These are phyloP conservation scores for Rhadina sibilatrix DNA, from an alignment of 2,113 vertebrate genomes.

Conservation along the genomic window DNA sequence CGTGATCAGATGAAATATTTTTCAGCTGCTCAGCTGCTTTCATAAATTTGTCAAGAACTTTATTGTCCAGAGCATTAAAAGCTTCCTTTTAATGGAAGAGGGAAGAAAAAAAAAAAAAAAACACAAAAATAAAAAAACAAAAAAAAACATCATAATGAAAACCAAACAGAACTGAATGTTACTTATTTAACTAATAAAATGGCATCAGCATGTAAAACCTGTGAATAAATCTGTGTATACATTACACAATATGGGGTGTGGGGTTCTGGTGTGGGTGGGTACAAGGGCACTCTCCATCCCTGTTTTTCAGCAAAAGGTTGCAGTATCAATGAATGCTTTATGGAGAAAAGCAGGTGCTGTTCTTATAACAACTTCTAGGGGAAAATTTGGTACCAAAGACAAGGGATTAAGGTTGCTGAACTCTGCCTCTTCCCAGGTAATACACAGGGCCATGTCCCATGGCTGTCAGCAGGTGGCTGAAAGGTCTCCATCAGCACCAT, in stretches of 20 bases:
- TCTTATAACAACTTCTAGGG: background rate
- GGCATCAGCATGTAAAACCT: background rate
- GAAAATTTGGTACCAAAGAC: background rate
- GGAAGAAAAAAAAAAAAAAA: background rate
- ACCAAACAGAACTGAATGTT: background rate
- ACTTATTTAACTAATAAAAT: background rate
- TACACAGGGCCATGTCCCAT: accelerated
- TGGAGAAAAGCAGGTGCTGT: background rate
- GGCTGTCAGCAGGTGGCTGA: background rate
- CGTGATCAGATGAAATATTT: slow-evolving; percentile 71
- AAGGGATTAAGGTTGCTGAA: accelerated
- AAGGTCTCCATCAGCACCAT: background rate
- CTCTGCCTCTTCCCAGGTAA: background rate
- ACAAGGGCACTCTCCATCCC: background rate
- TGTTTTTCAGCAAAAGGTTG: background rate
- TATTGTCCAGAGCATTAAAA: slow-evolving; percentile 76
- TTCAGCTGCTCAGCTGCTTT: slow-evolving; percentile 86
- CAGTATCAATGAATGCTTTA: background rate
- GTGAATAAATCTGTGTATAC: background rate
- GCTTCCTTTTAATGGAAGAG: too few relatives aligned
- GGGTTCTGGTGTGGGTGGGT: background rate
- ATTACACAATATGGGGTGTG: background rate
- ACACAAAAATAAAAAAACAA: too few relatives aligned
- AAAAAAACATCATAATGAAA: background rate
- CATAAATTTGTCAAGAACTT: slow-evolving; percentile 84